Evolutionary conservation across 2,888 invertebrate genomes (phyloP), one percentile per base, ranked within the genome.

Genomic region (Drosophila mulleri): DNA sequence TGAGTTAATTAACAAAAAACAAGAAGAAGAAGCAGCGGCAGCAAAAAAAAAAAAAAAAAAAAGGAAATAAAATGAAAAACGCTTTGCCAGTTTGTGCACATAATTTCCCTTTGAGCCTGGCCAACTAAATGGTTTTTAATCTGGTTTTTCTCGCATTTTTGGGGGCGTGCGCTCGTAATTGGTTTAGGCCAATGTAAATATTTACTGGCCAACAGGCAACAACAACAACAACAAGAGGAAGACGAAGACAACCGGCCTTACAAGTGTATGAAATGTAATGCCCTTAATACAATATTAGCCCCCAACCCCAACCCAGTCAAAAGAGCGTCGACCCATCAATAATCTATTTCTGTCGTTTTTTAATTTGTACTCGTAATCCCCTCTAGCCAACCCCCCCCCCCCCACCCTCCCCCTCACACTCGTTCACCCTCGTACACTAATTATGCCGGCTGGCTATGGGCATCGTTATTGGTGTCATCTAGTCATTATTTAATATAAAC

Each of bases 401-500:
- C 52, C 8, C 41, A 6, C 18, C 20, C 45, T 5, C 16, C 6
- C 26, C n/a, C 23, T 6, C 20, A 2, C 20, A 3, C 5, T 6
- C 18, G n/a, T n/a, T n/a, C n/a, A n/a, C n/a, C n/a, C n/a, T n/a
- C 29, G 53, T 11, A 14, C 29, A 42, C 58, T 80, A 80, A 79
- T 79, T 88, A 74, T 72, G 74, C 65, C 53, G 35, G 37, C 39
- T 42, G 48, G 61, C 57, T 37, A 20, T 23, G 35, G 66, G 47
- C 62, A 54, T 67, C 69, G 69, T 67, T 70, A 68, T 68, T 79
- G 67, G 75, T 75, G 88, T 87, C 89, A 84, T 80, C 84, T 74
- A 78, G 72, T 89, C 89, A 84, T 89, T 88, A 83, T 88, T 82
- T 74, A 88, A 86, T 89, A 79, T 76, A 75, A 80, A 73, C 63